Conservation (phyloP, 1,140 invertebrate species). For the Heterodera carotae region DNA sequence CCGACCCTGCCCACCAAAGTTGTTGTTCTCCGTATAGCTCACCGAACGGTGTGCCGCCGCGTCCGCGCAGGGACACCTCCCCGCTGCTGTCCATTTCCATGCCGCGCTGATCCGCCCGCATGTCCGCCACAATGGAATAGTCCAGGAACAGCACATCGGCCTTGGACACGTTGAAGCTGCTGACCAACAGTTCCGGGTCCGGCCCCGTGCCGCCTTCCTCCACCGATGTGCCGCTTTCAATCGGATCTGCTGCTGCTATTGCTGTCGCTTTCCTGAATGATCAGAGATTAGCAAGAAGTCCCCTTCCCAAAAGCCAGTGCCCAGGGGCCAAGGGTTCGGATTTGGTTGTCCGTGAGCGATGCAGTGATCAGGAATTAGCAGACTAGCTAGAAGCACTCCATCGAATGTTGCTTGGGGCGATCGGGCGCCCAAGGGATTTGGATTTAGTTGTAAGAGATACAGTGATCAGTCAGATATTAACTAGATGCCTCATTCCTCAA, state of each 20-base stretch:
- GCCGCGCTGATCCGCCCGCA: constrained; percentile 43
- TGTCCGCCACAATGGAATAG: constrained; percentile 53
- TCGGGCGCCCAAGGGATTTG: too few species aligned
- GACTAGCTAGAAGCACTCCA: too few species aligned
- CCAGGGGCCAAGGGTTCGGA: too few species aligned
- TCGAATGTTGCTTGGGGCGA: too few species aligned
- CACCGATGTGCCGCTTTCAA: neutral
- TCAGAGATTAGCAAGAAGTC: constrained; percentile 9
- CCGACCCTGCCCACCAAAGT: too few species aligned
- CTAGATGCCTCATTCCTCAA: too few species aligned
- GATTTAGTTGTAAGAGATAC: too few species aligned
- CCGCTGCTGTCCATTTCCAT: constrained; percentile 59
- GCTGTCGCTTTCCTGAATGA: neutral
- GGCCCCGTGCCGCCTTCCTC: neutral
- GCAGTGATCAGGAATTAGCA: too few species aligned
- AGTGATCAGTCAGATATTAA: too few species aligned
- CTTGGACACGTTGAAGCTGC: constrained; percentile 51
- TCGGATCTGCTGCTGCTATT: neutral
- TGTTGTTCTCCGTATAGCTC: neutral
- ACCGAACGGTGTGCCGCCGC: constrained; percentile 58
- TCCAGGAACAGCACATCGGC: constrained; percentile 59
- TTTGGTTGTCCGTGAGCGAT: too few species aligned
- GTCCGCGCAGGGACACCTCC: constrained; percentile 51
- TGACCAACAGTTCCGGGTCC: constrained; percentile 17
- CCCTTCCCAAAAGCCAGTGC: too few species aligned